Evolutionary conservation across 2,888 invertebrate genomes (phyloP).

Genomic region (Athrips mouffetella): DNA sequence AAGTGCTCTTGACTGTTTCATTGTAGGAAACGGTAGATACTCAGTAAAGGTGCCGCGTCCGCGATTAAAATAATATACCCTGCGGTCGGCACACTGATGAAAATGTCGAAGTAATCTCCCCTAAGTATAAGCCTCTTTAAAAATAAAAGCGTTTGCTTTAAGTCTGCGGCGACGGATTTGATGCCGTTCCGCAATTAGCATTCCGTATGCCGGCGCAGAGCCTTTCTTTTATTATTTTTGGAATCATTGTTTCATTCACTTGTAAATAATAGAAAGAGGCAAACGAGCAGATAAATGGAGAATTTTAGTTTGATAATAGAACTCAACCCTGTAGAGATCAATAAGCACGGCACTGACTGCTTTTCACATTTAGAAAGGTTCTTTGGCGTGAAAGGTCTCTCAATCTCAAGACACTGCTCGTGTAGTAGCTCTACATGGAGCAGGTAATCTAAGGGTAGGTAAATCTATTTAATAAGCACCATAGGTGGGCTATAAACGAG

Average conservation of each 20-base stretch:
- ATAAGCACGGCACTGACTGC: no score
- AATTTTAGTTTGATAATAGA: no score
- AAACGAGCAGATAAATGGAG: no score
- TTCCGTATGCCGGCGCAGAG: conserved; percentile 36
- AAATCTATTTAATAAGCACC: neutral
- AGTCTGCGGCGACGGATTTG: conserved; percentile 52
- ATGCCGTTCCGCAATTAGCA: conserved; percentile 59
- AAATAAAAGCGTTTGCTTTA: conserved; percentile 63
- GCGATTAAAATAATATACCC: conserved; percentile 68
- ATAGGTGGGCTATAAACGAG: neutral
- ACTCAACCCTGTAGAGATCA: no score
- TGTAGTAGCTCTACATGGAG: no score
- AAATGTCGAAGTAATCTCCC: conserved; percentile 65
- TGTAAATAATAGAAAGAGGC: no score
- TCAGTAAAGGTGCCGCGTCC: conserved; percentile 44
- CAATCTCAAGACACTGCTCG: no score
- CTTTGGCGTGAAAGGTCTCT: neutral
- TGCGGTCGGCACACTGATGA: conserved; percentile 67
- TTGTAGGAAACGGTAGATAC: conserved; percentile 19
- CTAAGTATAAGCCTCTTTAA: conserved; percentile 70
- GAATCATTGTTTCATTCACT: conserved; percentile 20
- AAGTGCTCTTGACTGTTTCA: conserved; percentile 11
- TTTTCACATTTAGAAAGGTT: no score
- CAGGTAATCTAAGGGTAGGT: neutral
- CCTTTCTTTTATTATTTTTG: conserved; percentile 52